Base-by-base conservation (phyloP, 2,888 invertebrate genomes). In the Stenichneumon culpator region DNA sequence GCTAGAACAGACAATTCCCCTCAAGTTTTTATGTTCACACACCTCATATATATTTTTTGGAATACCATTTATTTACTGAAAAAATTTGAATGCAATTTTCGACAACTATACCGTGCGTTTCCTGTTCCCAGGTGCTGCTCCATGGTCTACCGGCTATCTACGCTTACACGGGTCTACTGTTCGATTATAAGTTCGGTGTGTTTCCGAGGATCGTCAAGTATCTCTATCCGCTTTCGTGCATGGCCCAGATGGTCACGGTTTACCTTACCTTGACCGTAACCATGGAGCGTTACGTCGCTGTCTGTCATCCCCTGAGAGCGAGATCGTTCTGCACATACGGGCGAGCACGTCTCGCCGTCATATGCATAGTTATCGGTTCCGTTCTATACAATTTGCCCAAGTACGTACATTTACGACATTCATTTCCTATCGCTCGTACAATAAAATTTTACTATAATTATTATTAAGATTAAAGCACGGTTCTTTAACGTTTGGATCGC, bases 281-380 rank as follows among this genome's bases (percentile, higher is more conserved):
- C 0, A 95, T 98, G 90, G 99, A 99, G 94, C 96, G 99, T 78
- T 99, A 98, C 95, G 98, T 99, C 86, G 99, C 99, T 3, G 98
- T 98, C 47, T 98, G 98, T 92, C 97, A 97, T 93, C 99, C 99
- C 0, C 95, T 99, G 73, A 96, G 96, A 87, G 98, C 99, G 1
- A 95, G 98, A 77, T 97, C 98, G 1, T 95, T 99, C 89, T 99
- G 99, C 94, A 99, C 99, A 2, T 98, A 98, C 91, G 96, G 97
- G 69, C 95, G 97, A 86, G 99, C 97, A 78, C 96, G 98, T 87
- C 95, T 97, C 91, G 98, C 98, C 93, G 98, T 99, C 78, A 95
- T 97, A 44, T 95, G 96, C 44, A 98, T 98, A 89, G 96, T 97
- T 14, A 94, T 97, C 60, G 97, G 98, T 92, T 97, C 99, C 16